These are phyloP conservation scores for Eleginops maclovinus DNA, from an alignment of 2,113 vertebrate genomes.

Conservation along the genomic window DNA sequence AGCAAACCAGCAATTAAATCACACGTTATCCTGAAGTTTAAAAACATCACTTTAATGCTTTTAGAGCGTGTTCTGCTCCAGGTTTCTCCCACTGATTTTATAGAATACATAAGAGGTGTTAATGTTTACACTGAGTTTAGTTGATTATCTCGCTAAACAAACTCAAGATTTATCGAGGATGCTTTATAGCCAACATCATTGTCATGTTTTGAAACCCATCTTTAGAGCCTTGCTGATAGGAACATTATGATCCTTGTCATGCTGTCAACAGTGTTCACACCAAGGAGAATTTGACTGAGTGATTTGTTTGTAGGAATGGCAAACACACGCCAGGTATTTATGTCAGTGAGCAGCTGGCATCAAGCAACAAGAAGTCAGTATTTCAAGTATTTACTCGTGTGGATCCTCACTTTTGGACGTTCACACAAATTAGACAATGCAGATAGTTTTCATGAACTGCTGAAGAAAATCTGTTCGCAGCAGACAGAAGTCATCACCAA, in stretches of 20 bases:
- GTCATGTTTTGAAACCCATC: background rate
- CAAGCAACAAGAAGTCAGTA: background rate
- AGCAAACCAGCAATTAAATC: slow-evolving; percentile 8
- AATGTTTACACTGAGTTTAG: background rate
- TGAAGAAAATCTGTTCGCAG: background rate
- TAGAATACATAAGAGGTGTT: background rate
- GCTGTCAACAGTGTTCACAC: no score
- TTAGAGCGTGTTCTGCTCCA: background rate
- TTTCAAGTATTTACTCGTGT: background rate
- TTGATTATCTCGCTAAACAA: background rate
- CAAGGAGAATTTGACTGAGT: background rate
- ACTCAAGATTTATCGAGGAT: background rate
- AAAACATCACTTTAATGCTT: slow-evolving; percentile 7
- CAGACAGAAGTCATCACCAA: slow-evolving; percentile 13
- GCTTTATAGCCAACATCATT: background rate
- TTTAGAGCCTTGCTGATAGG: background rate
- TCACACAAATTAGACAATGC: background rate
- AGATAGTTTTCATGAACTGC: background rate
- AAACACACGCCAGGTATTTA: background rate
- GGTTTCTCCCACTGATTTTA: background rate
- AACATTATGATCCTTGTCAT: background rate
- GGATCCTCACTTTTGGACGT: background rate
- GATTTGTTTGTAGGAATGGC: background rate
- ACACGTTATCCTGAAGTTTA: background rate
- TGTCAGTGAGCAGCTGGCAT: background rate